A percentile compares a stretch with the other conserved stretches of the same genome.
Evolutionary conservation across 2,113 vertebrate genomes (phyloP).

Genomic region (Rhinichthys klamathensis): DNA sequence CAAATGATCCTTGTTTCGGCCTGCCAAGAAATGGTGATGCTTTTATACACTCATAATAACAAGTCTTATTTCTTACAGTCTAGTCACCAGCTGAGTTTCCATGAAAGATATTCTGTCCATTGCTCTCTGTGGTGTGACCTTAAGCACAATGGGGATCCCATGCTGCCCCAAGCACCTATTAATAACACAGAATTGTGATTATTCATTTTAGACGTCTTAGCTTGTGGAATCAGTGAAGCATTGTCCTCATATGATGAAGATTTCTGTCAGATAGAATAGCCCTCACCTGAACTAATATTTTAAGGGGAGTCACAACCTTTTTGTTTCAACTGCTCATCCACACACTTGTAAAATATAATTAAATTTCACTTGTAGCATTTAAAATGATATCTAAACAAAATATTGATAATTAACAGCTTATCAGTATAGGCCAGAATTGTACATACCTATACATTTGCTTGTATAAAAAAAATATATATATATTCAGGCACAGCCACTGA

Average conservation of each 20-base stretch:
- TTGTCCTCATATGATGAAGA: constrained; percentile 29
- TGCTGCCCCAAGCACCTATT: constrained; percentile 34
- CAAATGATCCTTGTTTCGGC: not conserved
- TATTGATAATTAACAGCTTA: not conserved
- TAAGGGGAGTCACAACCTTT: constrained; percentile 15
- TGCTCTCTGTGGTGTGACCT: constrained; percentile 54
- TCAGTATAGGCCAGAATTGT: not conserved
- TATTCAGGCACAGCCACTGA: not conserved
- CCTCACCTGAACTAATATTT: not conserved
- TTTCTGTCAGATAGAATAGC: constrained; percentile 44
- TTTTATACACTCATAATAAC: not conserved
- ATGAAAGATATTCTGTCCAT: constrained; percentile 48
- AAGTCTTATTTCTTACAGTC: not conserved
- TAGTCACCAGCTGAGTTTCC: constrained; percentile 4
- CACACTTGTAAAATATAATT: not conserved
- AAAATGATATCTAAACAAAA: not conserved
- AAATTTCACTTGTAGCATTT: no score
- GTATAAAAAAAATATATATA: no score
- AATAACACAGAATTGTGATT: constrained; percentile 48
- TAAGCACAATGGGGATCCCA: constrained; percentile 23
- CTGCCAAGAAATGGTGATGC: not conserved
- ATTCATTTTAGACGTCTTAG: constrained; percentile 37
- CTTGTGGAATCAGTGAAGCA: constrained; percentile 27
- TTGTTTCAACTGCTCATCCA: constrained; percentile 20
- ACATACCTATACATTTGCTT: not conserved